Percentiles rank a stretch among this genome's conserved stretches.
phyloP scores from a whole-genome alignment of 2,888 invertebrate species.

The Tholera decimalis region DNA sequence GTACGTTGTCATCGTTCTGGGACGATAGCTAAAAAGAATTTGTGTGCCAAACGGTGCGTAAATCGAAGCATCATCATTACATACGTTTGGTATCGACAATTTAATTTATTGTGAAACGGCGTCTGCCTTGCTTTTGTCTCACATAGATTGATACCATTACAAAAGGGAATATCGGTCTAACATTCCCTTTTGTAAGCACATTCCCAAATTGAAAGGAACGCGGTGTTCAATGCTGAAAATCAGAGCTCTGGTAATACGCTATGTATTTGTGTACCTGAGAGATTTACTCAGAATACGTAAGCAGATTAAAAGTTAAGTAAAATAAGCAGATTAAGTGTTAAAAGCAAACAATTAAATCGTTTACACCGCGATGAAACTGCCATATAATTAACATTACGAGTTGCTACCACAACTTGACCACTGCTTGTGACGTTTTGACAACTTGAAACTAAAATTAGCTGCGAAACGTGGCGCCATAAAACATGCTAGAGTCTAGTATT shows the following conservation, averaged over 20 bases:
- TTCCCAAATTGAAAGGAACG: slow-evolving; percentile 65
- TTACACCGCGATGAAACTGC: slow-evolving; percentile 22
- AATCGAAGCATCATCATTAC: slow-evolving; percentile 48
- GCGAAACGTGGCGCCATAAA: slow-evolving; percentile 8
- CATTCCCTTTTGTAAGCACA: slow-evolving; percentile 68
- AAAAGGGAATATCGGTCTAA: slow-evolving; percentile 62
- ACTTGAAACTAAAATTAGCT: slow-evolving; percentile 34
- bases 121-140: slow-evolving; percentile 61
- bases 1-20: slow-evolving; percentile 25
- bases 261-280: slow-evolving; percentile 53
- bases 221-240: slow-evolving; percentile 60
- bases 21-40: slow-evolving; percentile 26
- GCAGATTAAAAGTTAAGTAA: too few relatives aligned
- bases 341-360: slow-evolving; percentile 28
- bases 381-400: slow-evolving; percentile 31
- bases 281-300: slow-evolving; percentile 36
- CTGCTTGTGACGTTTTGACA: slow-evolving; percentile 54
- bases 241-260: slow-evolving; percentile 56
- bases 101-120: slow-evolving; percentile 64
- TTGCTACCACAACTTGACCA: slow-evolving; percentile 32
- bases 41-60: slow-evolving; percentile 45
- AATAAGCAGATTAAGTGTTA: too few relatives aligned
- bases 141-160: slow-evolving; percentile 64
- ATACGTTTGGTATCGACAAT: slow-evolving; percentile 57
- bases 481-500: neutral